A percentile compares a stretch with the other conserved stretches of the same genome.
These are phyloP conservation scores for Callionymus lyra DNA, from an alignment of 2,113 vertebrate species.

Conservation along the genomic window DNA sequence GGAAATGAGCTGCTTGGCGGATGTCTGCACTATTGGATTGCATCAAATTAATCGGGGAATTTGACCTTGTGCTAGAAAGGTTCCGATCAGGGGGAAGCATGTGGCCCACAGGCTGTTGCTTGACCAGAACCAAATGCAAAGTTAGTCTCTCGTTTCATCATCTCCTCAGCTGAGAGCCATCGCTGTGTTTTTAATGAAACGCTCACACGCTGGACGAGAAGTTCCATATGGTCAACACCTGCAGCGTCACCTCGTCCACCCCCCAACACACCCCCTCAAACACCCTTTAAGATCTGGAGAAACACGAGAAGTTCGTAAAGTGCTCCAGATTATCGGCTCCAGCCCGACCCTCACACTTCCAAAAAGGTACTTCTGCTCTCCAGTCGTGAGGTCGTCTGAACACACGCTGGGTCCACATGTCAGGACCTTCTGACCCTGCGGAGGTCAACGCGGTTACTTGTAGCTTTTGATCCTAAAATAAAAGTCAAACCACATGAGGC, in stretches of 20 bases:
- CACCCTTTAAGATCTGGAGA: slow-evolving; percentile 33
- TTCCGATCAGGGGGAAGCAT: too few relatives aligned
- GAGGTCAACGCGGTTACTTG: slow-evolving; percentile 31
- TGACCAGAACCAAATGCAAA: too few relatives aligned
- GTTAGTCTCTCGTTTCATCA: too few relatives aligned
- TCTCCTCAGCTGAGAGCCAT: too few relatives aligned
- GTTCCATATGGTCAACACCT: slow-evolving; percentile 60
- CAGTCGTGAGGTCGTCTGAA: slow-evolving; percentile 41
- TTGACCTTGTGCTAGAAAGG: too few relatives aligned
- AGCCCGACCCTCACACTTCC: slow-evolving; percentile 11
- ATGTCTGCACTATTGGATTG: too few relatives aligned
- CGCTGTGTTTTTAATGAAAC: too few relatives aligned
- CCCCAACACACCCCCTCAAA: slow-evolving; percentile 3
- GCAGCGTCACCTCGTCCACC: slow-evolving; percentile 39
- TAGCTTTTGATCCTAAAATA: slow-evolving; percentile 57
- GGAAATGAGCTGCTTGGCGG: too few relatives aligned
- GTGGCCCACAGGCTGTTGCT: too few relatives aligned
- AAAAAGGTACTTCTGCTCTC: slow-evolving; percentile 40
- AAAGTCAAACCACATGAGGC: slow-evolving; percentile 35
- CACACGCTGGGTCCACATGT: slow-evolving; percentile 20
- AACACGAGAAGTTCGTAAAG: slow-evolving; percentile 22
- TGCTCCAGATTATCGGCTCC: slow-evolving; percentile 33
- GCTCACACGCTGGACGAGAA: too few relatives aligned
- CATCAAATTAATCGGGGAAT: too few relatives aligned
- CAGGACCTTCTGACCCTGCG: slow-evolving; percentile 29